A percentile compares a stretch with the other conserved stretches of the same genome.
These are phyloP conservation scores for Myotis davidii DNA, from an alignment of 2,113 vertebrate genomes.

Conservation along the genomic window DNA sequence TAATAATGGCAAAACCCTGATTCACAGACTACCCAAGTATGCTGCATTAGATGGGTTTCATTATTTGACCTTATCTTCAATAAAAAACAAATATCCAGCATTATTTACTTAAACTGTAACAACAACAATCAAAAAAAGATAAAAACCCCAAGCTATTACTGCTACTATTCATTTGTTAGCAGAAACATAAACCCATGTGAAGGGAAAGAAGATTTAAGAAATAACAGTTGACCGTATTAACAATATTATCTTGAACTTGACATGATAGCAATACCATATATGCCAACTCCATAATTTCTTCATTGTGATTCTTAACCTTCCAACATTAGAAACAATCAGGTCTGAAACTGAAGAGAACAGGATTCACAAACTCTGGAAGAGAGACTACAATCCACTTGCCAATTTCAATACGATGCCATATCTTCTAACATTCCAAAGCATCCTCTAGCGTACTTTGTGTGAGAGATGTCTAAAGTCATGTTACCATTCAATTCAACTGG, in stretches of 20 bases:
- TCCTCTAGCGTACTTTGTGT: not conserved
- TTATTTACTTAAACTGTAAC: not conserved
- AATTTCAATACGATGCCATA: slow-evolving; percentile 61
- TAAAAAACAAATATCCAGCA: not conserved
- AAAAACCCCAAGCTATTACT: not conserved
- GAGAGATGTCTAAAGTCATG: not conserved
- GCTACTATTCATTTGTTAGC: not conserved
- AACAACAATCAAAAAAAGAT: not conserved
- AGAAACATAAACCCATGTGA: slow-evolving; percentile 41
- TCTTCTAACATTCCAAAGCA: slow-evolving; percentile 53
- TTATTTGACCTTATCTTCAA: not conserved
- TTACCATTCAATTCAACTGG: not conserved
- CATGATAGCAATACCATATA: slow-evolving; percentile 22
- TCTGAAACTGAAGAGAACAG: slow-evolving; percentile 76
- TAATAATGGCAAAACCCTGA: not conserved
- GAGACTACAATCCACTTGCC: slow-evolving; percentile 28
- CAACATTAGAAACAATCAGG: slow-evolving; percentile 63
- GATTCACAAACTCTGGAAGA: slow-evolving; percentile 78
- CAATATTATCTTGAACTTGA: not conserved
- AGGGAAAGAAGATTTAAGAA: not conserved
- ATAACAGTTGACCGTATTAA: fast-evolving
- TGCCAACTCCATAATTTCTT: slow-evolving; percentile 14
- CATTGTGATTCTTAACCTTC: slow-evolving; percentile 64
- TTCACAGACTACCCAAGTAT: not conserved
- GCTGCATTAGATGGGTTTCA: not conserved